A percentile compares a stretch with the other conserved stretches of the same genome.
Conservation (phyloP, 2,113 vertebrate genomes). For the Gracilinanus agilis region DNA sequence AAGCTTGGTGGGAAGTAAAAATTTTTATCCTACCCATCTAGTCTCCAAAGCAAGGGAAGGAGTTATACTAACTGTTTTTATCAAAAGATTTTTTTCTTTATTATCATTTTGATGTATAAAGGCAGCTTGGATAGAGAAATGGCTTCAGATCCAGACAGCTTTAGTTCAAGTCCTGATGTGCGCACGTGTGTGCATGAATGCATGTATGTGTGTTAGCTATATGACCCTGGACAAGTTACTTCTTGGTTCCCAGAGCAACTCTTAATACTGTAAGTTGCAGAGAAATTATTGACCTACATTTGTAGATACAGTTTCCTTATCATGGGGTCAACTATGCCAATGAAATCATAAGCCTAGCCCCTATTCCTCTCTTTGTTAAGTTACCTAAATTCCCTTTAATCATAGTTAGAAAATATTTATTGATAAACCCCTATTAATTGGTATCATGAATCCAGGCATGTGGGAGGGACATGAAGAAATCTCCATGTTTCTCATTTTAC, state of each 20-base stretch:
- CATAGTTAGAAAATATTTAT: constrained; percentile 25
- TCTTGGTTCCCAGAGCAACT: background rate
- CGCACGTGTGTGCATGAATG: background rate
- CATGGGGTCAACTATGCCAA: background rate
- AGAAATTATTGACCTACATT: background rate
- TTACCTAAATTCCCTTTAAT: constrained; percentile 38
- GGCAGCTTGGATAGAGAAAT: background rate
- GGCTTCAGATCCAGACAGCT: background rate
- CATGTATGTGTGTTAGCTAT: background rate
- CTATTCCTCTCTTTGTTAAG: background rate
- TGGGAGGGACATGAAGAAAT: constrained; percentile 25
- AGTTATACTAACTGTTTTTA: constrained; percentile 9
- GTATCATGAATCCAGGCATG: background rate
- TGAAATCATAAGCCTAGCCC: background rate
- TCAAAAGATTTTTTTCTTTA: constrained; percentile 14
- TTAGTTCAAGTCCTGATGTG: background rate
- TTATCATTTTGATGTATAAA: background rate
- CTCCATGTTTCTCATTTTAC: constrained; percentile 16
- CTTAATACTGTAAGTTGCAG: background rate
- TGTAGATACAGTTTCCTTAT: background rate
- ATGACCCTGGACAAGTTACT: background rate
- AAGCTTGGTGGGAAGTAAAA: background rate
- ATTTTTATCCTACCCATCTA: constrained; percentile 2
- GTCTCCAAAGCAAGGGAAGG: background rate
- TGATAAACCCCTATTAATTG: constrained; percentile 9